Conservation (phyloP, 2,888 invertebrate genomes). For the Cetonia aurata region DNA sequence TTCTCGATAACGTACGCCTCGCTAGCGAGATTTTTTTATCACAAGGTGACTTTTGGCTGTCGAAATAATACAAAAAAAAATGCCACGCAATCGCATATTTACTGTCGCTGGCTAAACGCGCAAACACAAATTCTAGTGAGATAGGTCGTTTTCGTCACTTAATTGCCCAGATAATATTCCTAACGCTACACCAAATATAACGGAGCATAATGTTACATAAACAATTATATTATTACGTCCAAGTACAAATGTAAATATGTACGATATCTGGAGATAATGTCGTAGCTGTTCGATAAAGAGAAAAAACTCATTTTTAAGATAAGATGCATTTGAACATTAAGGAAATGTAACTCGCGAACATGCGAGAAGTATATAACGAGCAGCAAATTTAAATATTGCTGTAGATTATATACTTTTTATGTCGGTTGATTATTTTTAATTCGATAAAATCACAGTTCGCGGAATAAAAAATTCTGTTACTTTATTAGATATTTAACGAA, state of each 20-base stretch:
- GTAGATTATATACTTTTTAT: too few relatives aligned
- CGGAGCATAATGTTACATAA: slow-evolving; percentile 32
- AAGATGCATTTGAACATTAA: slow-evolving; percentile 8
- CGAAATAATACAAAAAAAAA: slow-evolving; percentile 18
- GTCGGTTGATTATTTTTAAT: too few relatives aligned
- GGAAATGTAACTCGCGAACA: slow-evolving; percentile 7
- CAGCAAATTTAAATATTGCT: too few relatives aligned
- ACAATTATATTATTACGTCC: slow-evolving; percentile 12
- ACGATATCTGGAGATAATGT: slow-evolving; percentile 11
- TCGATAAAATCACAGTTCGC: too few relatives aligned
- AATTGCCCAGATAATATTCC: slow-evolving; percentile 35
- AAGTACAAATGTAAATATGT: not conserved
- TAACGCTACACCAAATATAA: slow-evolving; percentile 22
- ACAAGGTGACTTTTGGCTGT: slow-evolving; percentile 22
- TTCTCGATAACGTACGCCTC: slow-evolving; percentile 11
- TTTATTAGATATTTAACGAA: too few relatives aligned
- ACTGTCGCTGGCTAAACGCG: not conserved
- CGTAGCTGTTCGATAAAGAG: slow-evolving; percentile 4
- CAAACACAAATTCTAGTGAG: slow-evolving; percentile 36
- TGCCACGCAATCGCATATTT: not conserved
- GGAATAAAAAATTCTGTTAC: too few relatives aligned
- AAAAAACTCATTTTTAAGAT: slow-evolving; percentile 14
- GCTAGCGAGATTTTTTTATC: slow-evolving; percentile 21
- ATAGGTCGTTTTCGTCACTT: slow-evolving; percentile 33
- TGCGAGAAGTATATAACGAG: too few relatives aligned